Evolutionary conservation across 2,797 vertebrate species (phyloP), one percentile per base, ranked within the genome.

Genomic region (Sebastes glaucus): DNA sequence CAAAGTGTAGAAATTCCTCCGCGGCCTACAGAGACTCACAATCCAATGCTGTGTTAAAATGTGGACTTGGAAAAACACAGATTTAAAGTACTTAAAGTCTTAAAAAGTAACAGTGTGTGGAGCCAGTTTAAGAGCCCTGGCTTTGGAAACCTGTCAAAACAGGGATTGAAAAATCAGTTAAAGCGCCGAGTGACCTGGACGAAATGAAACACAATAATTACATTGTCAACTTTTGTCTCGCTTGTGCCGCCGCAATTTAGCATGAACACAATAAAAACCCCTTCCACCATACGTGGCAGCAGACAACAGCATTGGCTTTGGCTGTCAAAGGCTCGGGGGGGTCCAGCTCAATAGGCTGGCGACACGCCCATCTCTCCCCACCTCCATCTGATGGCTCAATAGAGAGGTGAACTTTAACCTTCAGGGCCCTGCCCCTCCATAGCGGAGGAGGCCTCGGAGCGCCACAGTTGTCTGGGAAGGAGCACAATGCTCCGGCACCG

Each of bases 321-420:
- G 86, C 92, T 93, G 91, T 94, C 92, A 91, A 71, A 85, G 83
- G 9, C 84, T 82, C 73, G 14, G 38, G 38, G 38, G 14, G 38
- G 57, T 53, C 33, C 13, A 6, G 3, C 82, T 93, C 91, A 91
- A 93, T 93, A 16, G 89, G 65, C 74, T 4, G 69, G 25, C 2
- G 79, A 84, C 90, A 92, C 93, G 82, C 91, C 92, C 86, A 71
- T 28, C 67, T 35, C 52, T 76, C 90, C 82, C 91, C 90, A 27
- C 89, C 89, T 85, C 92, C 78, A 77, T 81, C 82, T 95, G 94
- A 96, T 93, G 89, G 94, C 94, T 96, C 94, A 95, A 96, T 95
- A 95, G 93, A 94, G 65, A 27, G 72, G 32, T 74, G 86, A 94
- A 65, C 95, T 92, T 68, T 94, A 73, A 95, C 95, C 93, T 81